Percentiles rank a stretch among this genome's conserved stretches.
Conservation (phyloP, 2,797 vertebrate genomes). For the Chloroceryle inda region DNA sequence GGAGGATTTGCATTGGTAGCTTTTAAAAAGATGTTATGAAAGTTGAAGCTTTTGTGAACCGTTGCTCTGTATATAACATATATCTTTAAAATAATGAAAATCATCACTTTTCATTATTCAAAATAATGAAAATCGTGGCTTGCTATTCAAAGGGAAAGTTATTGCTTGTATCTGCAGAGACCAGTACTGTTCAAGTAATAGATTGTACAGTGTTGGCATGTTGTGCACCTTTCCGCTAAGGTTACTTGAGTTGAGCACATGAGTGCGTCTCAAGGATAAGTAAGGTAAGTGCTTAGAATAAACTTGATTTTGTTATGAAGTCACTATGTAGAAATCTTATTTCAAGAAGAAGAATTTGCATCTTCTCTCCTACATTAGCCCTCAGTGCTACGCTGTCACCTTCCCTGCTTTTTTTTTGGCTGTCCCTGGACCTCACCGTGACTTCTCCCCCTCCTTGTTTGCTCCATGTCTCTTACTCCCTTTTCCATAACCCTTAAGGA, state of each 20-base stretch:
- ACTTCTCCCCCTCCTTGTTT: not conserved
- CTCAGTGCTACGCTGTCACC: not conserved
- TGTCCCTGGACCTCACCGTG: not conserved
- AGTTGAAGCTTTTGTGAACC: not conserved
- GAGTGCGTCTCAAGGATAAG: not conserved
- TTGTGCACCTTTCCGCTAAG: not conserved
- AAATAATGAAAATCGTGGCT: not conserved
- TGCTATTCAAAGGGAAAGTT: not conserved
- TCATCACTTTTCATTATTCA: not conserved
- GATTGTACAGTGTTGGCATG: not conserved
- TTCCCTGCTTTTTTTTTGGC: not conserved
- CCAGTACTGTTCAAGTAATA: no score
- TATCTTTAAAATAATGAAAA: not conserved
- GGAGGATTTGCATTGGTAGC: not conserved
- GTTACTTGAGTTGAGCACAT: accelerated
- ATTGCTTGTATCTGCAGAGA: not conserved
- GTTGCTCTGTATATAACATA: not conserved
- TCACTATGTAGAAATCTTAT: not conserved
- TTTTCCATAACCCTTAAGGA: not conserved
- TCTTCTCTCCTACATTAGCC: not conserved
- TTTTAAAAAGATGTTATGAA: not conserved
- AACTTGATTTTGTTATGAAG: not conserved
- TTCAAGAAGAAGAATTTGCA: not conserved
- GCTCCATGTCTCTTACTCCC: not conserved
- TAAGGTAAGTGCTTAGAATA: not conserved